Conservation (phyloP, 2,888 invertebrate species). For the Margaritifera margaritifera region DNA sequence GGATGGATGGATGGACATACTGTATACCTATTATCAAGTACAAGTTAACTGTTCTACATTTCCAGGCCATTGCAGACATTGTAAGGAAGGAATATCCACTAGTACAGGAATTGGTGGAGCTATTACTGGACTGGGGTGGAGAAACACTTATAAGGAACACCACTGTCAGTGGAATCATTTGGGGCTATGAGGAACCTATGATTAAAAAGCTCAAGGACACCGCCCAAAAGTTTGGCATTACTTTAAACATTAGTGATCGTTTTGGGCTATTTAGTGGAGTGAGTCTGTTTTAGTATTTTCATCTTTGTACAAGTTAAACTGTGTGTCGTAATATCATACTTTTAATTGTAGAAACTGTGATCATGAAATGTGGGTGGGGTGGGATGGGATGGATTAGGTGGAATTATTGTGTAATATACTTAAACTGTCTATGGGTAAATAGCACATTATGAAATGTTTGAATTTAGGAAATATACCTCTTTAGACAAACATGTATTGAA, state of each 20-base stretch:
- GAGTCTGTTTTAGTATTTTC: conserved; percentile 69
- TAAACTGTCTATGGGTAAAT: too few relatives aligned
- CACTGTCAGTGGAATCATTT: conserved; percentile 53
- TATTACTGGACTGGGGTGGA: conserved; percentile 25
- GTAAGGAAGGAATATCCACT: conserved; percentile 39
- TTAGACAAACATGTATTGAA: too few relatives aligned
- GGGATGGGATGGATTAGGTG: too few relatives aligned
- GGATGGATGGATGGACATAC: background rate
- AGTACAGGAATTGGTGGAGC: conserved; percentile 38
- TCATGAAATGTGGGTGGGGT: too few relatives aligned
- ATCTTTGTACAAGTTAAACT: background rate
- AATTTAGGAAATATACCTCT: too few relatives aligned
- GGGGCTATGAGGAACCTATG: conserved; percentile 62
- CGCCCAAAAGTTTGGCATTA: conserved; percentile 21
- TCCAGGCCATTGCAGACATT: conserved; percentile 50
- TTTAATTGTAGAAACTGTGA: too few relatives aligned
- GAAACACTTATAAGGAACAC: conserved; percentile 47
- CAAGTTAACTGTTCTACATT: background rate
- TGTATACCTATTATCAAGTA: background rate
- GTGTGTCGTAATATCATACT: background rate
- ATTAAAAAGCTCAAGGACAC: conserved; percentile 38
- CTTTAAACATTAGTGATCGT: conserved; percentile 75
- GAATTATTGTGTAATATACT: too few relatives aligned
- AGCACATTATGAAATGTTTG: too few relatives aligned
- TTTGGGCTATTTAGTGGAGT: conserved; percentile 92